These are phyloP conservation scores for Nomada lathburiana DNA, from an alignment of 2,888 invertebrate genomes.

Conservation along the genomic window DNA sequence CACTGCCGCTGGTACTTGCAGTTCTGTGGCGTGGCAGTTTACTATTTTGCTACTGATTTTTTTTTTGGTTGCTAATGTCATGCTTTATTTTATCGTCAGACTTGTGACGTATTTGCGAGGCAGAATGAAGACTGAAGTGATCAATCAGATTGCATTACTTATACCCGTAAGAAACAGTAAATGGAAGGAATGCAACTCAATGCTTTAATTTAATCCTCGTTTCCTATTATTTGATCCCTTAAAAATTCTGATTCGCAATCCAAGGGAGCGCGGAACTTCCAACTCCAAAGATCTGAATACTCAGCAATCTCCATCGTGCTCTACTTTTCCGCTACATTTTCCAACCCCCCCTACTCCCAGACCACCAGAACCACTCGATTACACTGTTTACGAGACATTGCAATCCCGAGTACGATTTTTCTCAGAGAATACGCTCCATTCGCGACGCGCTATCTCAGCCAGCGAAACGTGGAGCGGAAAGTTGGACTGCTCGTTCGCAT, in stretches of 20 bases:
- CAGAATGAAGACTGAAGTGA: too few relatives aligned
- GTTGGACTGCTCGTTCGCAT: slow-evolving; percentile 63
- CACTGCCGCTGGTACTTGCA: background rate
- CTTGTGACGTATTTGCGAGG: too few relatives aligned
- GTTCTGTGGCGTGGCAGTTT: too few relatives aligned
- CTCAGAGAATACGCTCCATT: slow-evolving; percentile 53
- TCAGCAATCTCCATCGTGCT: background rate
- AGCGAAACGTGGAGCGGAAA: slow-evolving; percentile 60
- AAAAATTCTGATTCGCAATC: slow-evolving; percentile 7
- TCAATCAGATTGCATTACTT: too few relatives aligned
- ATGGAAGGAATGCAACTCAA: too few relatives aligned
- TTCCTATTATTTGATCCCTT: background rate
- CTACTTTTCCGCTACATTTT: background rate
- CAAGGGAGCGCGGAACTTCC: background rate
- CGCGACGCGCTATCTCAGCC: slow-evolving; percentile 46
- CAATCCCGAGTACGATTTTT: slow-evolving; percentile 42
- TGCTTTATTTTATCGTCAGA: too few relatives aligned
- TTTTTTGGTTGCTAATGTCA: too few relatives aligned
- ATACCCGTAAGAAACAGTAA: too few relatives aligned
- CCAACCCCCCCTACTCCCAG: background rate
- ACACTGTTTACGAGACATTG: slow-evolving; percentile 51
- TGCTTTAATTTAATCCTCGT: too few relatives aligned
- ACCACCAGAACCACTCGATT: slow-evolving; percentile 44
- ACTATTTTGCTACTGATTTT: too few relatives aligned
- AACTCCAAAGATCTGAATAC: background rate